A percentile compares a stretch with the other conserved stretches of the same genome.
These are phyloP conservation scores for Xiphophorus birchmanni DNA, from an alignment of 2,797 vertebrate genomes.

Conservation along the genomic window DNA sequence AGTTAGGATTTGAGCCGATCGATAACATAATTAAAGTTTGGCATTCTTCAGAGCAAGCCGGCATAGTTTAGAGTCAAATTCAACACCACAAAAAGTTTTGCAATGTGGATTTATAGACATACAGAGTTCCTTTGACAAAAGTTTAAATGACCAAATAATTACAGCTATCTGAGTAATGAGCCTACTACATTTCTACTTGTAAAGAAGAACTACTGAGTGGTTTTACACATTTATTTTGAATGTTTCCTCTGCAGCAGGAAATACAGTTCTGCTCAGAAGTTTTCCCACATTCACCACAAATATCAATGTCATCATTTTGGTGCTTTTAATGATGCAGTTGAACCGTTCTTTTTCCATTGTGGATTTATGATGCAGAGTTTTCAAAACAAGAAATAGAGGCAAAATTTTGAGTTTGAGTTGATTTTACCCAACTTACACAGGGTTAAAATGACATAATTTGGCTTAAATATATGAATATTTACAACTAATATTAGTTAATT, in stretches of 20 bases:
- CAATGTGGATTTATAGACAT: background rate
- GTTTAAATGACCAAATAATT: background rate
- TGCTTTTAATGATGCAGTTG: background rate
- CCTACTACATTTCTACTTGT: background rate
- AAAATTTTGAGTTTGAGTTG: background rate
- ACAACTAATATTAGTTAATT: background rate
- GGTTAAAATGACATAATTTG: background rate
- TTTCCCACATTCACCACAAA: background rate
- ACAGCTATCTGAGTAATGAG: background rate
- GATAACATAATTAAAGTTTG: background rate
- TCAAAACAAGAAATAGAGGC: background rate
- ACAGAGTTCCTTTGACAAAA: background rate
- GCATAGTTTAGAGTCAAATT: background rate
- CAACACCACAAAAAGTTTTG: background rate
- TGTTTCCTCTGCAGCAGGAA: background rate
- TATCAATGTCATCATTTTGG: background rate
- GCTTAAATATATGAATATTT: background rate
- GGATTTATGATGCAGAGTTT: background rate
- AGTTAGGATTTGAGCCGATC: background rate
- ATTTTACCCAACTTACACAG: background rate
- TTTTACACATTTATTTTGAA: background rate
- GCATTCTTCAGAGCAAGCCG: background rate
- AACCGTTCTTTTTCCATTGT: background rate
- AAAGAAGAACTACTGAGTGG: background rate
- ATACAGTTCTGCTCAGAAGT: background rate